Evolutionary conservation across 2,888 invertebrate genomes (phyloP), one percentile per base, ranked within the genome.

Genomic region (Myopa testacea): DNA sequence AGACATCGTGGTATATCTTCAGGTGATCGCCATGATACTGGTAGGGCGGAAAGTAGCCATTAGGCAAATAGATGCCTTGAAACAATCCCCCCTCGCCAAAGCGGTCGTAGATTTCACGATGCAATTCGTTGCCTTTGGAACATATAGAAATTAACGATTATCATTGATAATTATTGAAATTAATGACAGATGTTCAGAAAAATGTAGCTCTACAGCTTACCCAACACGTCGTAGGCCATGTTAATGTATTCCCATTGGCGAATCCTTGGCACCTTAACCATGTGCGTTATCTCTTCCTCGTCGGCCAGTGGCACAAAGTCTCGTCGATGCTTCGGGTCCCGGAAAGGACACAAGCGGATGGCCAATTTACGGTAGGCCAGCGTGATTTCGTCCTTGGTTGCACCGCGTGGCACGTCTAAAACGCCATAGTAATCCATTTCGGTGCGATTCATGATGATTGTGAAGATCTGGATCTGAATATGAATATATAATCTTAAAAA

Each of bases 51-150:
- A 94, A 92, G 87, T 92, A 94, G 7, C 91, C 91, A 79, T 91
- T 91, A 0, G 93, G 93, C 4, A 93, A 92, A 5, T 94, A 93
- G 0, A 96, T 92, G 0, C 96, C 96, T 84, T 91, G 92, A 87
- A 96, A 96, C 67, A 97, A 90, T 0, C 96, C 96, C 84, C 94
- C 94, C 88, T 96, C 96, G 0, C 97, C 97, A 88, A 94, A 97
- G 84, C 95, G 95, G 89, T 97, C 96, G 90, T 94, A 98, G 19
- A 96, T 92, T 16, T 95, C 94, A 77, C 95, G 91, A 79, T 90
- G 90, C 80, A 93, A 89, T 37, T 87, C 86, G 60, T 87, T 83
- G 55, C 87, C 83, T 83, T 37, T 0, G 58, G 50, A 37, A 73
- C 7, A 55, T n/a, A n/a, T 16, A 16, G 12, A 58, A 6, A 58